A percentile compares a stretch with the other conserved stretches of the same genome.
These are phyloP conservation scores for Corynorhinus townsendii DNA, from an alignment of 2,113 vertebrate species.

Conservation along the genomic window DNA sequence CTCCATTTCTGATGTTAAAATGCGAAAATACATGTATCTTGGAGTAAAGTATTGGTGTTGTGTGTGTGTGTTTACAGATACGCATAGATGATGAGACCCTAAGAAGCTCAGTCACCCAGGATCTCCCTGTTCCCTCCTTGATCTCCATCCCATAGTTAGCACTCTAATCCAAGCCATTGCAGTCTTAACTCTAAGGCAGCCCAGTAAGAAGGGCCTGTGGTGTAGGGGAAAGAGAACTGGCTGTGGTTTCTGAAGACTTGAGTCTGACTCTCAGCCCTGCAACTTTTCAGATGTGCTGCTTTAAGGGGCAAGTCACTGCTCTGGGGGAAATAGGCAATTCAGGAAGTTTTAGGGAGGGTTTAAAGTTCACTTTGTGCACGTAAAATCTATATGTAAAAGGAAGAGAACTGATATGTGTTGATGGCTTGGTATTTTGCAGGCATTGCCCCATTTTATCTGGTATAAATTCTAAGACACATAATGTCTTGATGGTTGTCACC, in stretches of 20 bases:
- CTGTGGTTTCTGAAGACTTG: background rate
- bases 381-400: background rate
- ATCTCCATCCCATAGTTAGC: background rate
- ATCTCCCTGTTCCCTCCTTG: background rate
- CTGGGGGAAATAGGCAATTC: background rate
- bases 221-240: background rate
- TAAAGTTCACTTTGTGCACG: background rate
- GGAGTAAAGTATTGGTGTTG: background rate
- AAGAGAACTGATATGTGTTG: background rate
- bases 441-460: background rate
- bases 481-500: background rate
- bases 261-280: background rate
- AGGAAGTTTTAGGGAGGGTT: background rate
- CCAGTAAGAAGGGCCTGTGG: background rate
- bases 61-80: background rate
- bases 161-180: background rate
- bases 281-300: background rate
- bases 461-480: background rate
- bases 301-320: background rate
- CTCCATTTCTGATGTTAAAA: conserved; percentile 21
- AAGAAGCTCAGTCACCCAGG: background rate
- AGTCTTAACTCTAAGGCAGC: background rate
- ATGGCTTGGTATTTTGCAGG: background rate
- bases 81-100: background rate
- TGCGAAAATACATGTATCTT: background rate